phyloP scores from a whole-genome alignment of 2,888 invertebrate genomes.

The Drosophila pegasa region DNA sequence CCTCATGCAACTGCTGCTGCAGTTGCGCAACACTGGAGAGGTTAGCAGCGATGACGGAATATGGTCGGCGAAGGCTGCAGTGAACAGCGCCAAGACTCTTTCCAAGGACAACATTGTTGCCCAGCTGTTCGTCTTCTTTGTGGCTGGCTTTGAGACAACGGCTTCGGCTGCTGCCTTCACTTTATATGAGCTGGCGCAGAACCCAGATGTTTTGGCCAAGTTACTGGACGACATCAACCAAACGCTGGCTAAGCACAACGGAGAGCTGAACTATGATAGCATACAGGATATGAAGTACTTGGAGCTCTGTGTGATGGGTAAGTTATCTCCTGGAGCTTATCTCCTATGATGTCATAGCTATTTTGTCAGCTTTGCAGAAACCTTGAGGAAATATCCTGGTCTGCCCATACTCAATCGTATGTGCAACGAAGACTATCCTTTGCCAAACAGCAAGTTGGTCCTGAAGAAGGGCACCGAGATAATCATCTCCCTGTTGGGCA shows the following conservation, averaged over 20 bases:
- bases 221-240: constrained; percentile 83
- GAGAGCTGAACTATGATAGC: constrained; percentile 84
- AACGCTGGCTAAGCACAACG: constrained; percentile 80
- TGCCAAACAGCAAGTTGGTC: constrained; percentile 80
- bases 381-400: constrained; percentile 85
- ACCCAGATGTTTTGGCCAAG: constrained; percentile 83
- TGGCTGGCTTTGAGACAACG: constrained; percentile 85
- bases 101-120: constrained; percentile 82
- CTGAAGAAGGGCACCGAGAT: constrained; percentile 83
- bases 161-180: constrained; percentile 84
- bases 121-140: constrained; percentile 85
- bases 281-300: constrained; percentile 85
- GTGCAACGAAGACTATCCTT: constrained; percentile 82
- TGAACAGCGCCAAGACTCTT: constrained; percentile 62
- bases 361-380: constrained; percentile 66
- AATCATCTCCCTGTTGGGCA: constrained; percentile 83
- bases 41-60: constrained; percentile 68
- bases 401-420: constrained; percentile 84
- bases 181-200: constrained; percentile 84
- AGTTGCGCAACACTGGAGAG: constrained; percentile 83
- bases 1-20: constrained; percentile 85
- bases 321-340: background rate
- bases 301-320: constrained; percentile 85
- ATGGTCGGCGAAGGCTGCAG: constrained; percentile 70
- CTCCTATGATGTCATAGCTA: background rate